These are phyloP conservation scores for Oryzaephilus surinamensis DNA, from an alignment of 1,140 invertebrate genomes.

Conservation along the genomic window DNA sequence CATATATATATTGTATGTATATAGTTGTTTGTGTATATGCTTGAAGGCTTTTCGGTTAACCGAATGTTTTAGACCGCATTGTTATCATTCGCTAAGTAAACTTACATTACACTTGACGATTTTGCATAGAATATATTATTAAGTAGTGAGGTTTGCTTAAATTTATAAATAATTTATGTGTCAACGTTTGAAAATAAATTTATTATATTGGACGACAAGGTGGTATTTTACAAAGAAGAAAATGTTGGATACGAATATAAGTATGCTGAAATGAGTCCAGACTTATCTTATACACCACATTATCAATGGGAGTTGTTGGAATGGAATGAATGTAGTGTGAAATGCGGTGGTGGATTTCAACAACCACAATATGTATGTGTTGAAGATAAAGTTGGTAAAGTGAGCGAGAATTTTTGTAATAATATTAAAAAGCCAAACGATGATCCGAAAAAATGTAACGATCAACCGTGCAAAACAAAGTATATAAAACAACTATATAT, in stretches of 20 bases:
- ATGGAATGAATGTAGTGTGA: constrained; percentile 36
- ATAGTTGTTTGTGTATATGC: too few relatives aligned
- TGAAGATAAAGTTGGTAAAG: constrained; percentile 38
- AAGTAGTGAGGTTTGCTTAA: too few relatives aligned
- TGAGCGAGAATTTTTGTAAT: constrained; percentile 36
- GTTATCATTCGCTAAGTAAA: too few relatives aligned
- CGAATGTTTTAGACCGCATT: too few relatives aligned
- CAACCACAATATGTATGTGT: constrained; percentile 36
- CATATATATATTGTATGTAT: too few relatives aligned
- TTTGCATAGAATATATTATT: too few relatives aligned
- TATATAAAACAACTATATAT: too few relatives aligned
- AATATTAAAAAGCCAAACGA: constrained; percentile 30
- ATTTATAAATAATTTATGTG: not conserved
- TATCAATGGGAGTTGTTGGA: constrained; percentile 43
- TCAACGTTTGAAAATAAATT: too few relatives aligned
- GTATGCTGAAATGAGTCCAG: constrained; percentile 31
- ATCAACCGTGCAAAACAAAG: constrained; percentile 37
- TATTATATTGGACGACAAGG: too few relatives aligned
- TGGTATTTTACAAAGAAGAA: constrained; percentile 30
- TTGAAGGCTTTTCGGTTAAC: too few relatives aligned
- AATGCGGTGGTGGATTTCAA: constrained; percentile 40
- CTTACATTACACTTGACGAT: too few relatives aligned
- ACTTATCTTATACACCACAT: constrained; percentile 29
- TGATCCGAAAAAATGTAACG: constrained; percentile 37
- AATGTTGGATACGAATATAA: constrained; percentile 39